phyloP scores from a whole-genome alignment of 1,140 invertebrate genomes.

The Zaprionus gabonicus region DNA sequence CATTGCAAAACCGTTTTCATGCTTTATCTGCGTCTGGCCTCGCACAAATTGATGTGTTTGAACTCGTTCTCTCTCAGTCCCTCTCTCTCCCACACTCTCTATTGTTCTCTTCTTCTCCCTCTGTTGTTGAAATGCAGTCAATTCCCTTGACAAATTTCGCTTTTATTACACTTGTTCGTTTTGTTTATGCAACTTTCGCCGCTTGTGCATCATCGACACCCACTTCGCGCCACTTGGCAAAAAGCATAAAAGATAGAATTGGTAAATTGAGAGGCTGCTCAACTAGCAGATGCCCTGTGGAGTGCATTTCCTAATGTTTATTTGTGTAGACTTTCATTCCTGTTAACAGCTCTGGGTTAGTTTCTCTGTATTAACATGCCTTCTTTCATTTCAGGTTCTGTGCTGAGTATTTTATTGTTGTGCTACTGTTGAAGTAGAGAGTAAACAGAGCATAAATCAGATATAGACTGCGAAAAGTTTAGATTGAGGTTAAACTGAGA shows the following conservation, averaged over 20 bases:
- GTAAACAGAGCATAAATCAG: background rate
- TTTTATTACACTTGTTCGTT: slow-evolving; percentile 59
- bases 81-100: background rate
- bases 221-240: slow-evolving; percentile 5
- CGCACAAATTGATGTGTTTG: slow-evolving; percentile 64
- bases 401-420: background rate
- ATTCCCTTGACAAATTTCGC: slow-evolving; percentile 74
- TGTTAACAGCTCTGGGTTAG: too few species aligned
- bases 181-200: slow-evolving; percentile 24
- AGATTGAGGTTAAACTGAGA: background rate
- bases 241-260: background rate
- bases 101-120: background rate
- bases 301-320: background rate
- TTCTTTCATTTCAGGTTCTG: too few species aligned
- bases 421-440: background rate
- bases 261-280: background rate
- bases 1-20: slow-evolving; percentile 72
- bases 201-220: slow-evolving; percentile 52
- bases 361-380: too few species aligned
- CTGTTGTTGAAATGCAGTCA: slow-evolving; percentile 59
- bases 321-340: background rate
- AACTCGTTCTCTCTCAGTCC: slow-evolving; percentile 1
- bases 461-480: background rate
- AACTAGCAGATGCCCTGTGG: background rate
- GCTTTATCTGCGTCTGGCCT: slow-evolving; percentile 69